phyloP scores from a whole-genome alignment of 2,888 invertebrate species.

The Drosophila barbarae region DNA sequence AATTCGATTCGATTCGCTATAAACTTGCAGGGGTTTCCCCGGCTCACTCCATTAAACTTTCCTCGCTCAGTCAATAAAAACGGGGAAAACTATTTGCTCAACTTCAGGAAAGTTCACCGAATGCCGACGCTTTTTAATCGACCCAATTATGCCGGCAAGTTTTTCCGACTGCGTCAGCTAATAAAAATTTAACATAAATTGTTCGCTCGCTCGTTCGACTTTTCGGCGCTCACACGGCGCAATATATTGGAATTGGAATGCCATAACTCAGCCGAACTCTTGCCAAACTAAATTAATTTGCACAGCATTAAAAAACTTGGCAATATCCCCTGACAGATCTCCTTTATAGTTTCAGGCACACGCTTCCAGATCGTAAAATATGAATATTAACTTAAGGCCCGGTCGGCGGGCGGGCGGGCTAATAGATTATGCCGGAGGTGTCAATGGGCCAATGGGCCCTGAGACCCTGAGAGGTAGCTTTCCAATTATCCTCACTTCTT shows the following conservation, averaged over 20 bases:
- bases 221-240: conserved; percentile 52
- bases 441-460: conserved; percentile 14
- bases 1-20: conserved; percentile 21
- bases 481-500: conserved; percentile 40
- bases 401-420: conserved; percentile 10
- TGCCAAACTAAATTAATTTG: conserved; percentile 66
- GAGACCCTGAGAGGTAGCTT: conserved; percentile 39
- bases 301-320: conserved; percentile 61
- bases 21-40: conserved; percentile 25
- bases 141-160: conserved; percentile 64
- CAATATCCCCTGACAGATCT: conserved; percentile 15
- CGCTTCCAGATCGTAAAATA: conserved; percentile 30
- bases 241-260: conserved; percentile 64
- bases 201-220: conserved; percentile 9
- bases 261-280: conserved; percentile 60
- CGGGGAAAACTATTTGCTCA: conserved; percentile 60
- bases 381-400: conserved; percentile 50
- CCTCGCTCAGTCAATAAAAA: conserved; percentile 59
- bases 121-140: conserved; percentile 59
- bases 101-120: conserved; percentile 46
- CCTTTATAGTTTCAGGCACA: background rate
- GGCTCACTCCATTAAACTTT: conserved; percentile 46
- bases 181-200: conserved; percentile 55
- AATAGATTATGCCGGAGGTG: conserved; percentile 57
- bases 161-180: conserved; percentile 51